phyloP scores from a whole-genome alignment of 2,113 vertebrate genomes.

The Acrocephalus arundinaceus region DNA sequence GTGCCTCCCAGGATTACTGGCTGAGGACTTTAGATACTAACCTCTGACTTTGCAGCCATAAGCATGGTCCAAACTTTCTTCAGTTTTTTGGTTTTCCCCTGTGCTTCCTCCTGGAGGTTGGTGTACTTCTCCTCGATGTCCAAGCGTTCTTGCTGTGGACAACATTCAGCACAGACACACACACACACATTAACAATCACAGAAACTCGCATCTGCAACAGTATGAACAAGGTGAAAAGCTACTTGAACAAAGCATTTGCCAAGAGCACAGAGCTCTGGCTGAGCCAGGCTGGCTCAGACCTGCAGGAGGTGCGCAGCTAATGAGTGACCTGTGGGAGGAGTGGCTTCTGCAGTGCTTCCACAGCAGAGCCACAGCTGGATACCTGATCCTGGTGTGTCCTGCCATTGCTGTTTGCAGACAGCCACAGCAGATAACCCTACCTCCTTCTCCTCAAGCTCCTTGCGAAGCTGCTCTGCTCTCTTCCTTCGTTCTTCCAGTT shows the following conservation, averaged over 20 bases:
- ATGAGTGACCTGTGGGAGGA: accelerated
- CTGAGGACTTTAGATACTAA: constrained; percentile 49
- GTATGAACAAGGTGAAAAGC: neutral
- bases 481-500: constrained; percentile 90
- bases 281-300: neutral
- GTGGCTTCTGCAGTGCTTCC: neutral
- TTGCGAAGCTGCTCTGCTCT: constrained; percentile 93
- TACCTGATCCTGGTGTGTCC: neutral
- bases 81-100: constrained; percentile 97
- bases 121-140: constrained; percentile 99
- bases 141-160: constrained; percentile 93
- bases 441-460: constrained; percentile 98
- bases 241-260: neutral
- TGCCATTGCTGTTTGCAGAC: neutral
- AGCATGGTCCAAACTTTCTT: constrained; percentile 99
- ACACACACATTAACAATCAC: neutral
- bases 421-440: neutral
- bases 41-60: constrained; percentile 98
- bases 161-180: neutral
- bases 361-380: neutral
- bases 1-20: neutral
- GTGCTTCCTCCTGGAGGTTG: constrained; percentile 96
- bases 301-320: neutral
- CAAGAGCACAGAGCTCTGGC: neutral
- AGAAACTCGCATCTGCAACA: neutral